Percentiles rank a stretch among this genome's conserved stretches.
These are phyloP conservation scores for Varroa destructor DNA, from an alignment of 1,140 invertebrate species.

Conservation along the genomic window DNA sequence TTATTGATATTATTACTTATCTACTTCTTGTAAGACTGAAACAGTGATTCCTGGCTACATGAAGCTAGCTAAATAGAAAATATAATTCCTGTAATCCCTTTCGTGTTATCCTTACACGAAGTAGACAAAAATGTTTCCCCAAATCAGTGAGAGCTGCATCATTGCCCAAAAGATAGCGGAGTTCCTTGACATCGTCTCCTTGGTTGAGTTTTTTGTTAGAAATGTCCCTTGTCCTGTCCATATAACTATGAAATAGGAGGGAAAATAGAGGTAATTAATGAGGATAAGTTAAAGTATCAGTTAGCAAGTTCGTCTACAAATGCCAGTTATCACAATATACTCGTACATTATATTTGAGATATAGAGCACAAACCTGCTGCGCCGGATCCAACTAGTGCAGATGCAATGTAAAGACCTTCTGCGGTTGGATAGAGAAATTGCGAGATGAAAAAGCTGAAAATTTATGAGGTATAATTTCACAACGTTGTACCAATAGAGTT, in stretches of 20 bases:
- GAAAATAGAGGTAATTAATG: slow-evolving; percentile 4
- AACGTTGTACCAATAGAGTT: no score
- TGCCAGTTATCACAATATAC: slow-evolving; percentile 12
- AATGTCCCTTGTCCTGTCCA: slow-evolving; percentile 77
- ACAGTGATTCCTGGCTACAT: no score
- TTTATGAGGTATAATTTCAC: slow-evolving; percentile 16
- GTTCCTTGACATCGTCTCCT: slow-evolving; percentile 74
- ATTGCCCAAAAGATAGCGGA: slow-evolving; percentile 92
- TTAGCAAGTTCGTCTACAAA: not conserved
- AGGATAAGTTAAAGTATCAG: slow-evolving; percentile 29
- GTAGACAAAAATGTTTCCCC: slow-evolving; percentile 81
- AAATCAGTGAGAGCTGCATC: slow-evolving; percentile 51
- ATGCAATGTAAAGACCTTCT: slow-evolving; percentile 65
- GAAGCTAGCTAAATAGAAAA: no score
- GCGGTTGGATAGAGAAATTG: slow-evolving; percentile 67
- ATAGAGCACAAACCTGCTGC: slow-evolving; percentile 53
- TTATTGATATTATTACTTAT: no score
- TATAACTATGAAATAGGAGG: slow-evolving; percentile 34
- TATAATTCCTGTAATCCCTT: no score
- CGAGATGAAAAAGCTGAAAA: slow-evolving; percentile 44
- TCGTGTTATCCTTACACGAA: slow-evolving; percentile 48
- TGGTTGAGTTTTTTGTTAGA: slow-evolving; percentile 72
- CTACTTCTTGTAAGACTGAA: no score
- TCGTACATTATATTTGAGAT: slow-evolving; percentile 3
- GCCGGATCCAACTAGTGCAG: slow-evolving; percentile 69